Evolutionary conservation across 2,113 vertebrate genomes (phyloP), one percentile per base, ranked within the genome.

Genomic region (Pachyramphus minor): DNA sequence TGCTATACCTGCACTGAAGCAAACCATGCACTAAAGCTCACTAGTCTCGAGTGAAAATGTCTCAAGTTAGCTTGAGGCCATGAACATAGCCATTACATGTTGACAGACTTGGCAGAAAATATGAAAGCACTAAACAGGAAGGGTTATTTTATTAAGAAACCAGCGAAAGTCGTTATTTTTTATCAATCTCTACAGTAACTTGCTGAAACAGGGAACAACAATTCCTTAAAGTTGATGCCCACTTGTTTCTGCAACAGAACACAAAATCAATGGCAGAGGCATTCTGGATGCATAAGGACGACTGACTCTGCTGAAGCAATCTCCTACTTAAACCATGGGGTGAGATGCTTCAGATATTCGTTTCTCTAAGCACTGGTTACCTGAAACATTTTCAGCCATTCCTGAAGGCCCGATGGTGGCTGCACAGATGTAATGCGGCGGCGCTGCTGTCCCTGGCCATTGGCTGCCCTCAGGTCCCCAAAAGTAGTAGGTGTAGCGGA

Each of bases 361-460:
- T 55, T 58, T 63, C 39, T 77, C 28, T 44, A 74, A 45, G 64
- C 42, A 50, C 31, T 6, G 30, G 88, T 98, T 96, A 99, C 99
- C 99, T 99, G 99, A 98, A 99, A 99, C 97, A 99, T 99, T 90
- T 99, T 99, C 97, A 99, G 99, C 99, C 99, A 99, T 96, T 99
- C 99, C 91, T 99, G 99, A 83, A 99, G 99, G 97, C 99, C 99
- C 5, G 99, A 98, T 2, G 99, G 99, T 12, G 99, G 99, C 92
- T 99, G 99, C 93, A 99, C 99, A 81, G 99, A 99, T 95, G 99
- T 99, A 94, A 99, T 99, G 50, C 99, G 98, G 60, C 99, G 98
- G 64, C 99, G 98, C 47, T 99, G 99, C 66, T 99, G 99, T 62
- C 99, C 99, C 98, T 99, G 99, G 89, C 99, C 98, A 42, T 99